Conservation (phyloP, 2,797 vertebrate species). For the Neoniphon sammara region DNA sequence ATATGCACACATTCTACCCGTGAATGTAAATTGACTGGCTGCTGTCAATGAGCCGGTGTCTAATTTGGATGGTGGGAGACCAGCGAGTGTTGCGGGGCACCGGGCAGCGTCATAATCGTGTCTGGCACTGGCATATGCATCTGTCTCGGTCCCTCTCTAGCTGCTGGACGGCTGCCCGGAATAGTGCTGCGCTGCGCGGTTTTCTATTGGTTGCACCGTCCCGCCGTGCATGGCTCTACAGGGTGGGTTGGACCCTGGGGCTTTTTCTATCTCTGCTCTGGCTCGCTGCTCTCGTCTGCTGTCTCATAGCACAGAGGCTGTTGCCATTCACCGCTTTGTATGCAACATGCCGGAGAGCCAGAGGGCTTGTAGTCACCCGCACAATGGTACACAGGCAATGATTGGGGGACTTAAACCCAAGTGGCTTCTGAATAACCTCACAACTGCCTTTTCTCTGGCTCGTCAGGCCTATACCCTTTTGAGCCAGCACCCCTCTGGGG, state of each 20-base stretch:
- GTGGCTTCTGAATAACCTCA: constrained; percentile 58
- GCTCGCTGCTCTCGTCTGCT: constrained; percentile 65
- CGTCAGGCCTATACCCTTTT: constrained; percentile 28
- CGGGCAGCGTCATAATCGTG: constrained; percentile 84
- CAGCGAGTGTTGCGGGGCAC: constrained; percentile 63
- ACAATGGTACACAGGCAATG: constrained; percentile 42
- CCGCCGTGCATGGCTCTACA: constrained; percentile 67
- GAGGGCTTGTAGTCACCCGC: constrained; percentile 50
- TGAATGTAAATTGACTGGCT: constrained; percentile 53
- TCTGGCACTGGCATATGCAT: constrained; percentile 83
- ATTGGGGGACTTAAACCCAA: constrained; percentile 50
- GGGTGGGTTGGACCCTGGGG: constrained; percentile 63
- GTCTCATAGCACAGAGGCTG: constrained; percentile 64
- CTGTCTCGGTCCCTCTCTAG: constrained; percentile 77
- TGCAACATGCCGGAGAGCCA: constrained; percentile 53
- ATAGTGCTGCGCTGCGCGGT: constrained; percentile 80
- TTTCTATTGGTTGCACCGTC: constrained; percentile 77
- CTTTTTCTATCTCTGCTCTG: constrained; percentile 49
- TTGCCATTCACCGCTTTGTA: constrained; percentile 59
- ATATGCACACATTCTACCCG: constrained; percentile 18
- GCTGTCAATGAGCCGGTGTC: constrained; percentile 56
- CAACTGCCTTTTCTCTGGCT: constrained; percentile 51
- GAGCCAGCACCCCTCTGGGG: constrained; percentile 23
- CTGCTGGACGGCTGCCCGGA: constrained; percentile 86
- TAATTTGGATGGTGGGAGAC: constrained; percentile 61